Base-by-base conservation (phyloP, 1,140 invertebrate species). In the Temnothorax nylanderi region DNA sequence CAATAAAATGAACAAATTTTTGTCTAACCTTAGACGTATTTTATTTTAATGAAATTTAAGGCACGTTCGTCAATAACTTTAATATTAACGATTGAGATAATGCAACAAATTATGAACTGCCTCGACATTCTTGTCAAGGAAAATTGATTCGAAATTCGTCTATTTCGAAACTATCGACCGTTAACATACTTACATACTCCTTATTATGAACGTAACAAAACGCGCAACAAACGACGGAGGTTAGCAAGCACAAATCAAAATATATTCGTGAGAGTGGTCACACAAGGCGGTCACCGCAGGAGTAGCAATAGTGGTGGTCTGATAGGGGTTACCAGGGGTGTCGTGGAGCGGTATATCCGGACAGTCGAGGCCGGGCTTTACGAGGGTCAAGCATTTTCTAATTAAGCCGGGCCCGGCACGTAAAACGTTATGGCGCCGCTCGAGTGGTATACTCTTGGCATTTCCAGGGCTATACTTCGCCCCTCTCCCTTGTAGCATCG, bases 381-480 rank as follows among this genome's bases (percentile, higher is more conserved):
- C 87, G 90, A 92, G 88, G 90, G 91, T 92, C 91, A 92, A 92
- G 92, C 89, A 93, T 93, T 93, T 92, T 92, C 92, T 93, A 92
- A 92, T 93, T 92, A 93, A 92, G 91, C 86, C 90, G 80, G 88
- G 87, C 87, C 88, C 85, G 32, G 26, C 80, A 67, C 92, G 90
- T 93, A 93, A 93, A 92, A 92, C 86, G 89, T 89, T 90, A 89
- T 85, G 87, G 75, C 87, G 64, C 49, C 75, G 91, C 74, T 86
- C 67, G 80, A 87, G 78, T 84, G 71, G 65, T 69, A 69, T 72
- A 47, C 71, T 72, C 87, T 81, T 56, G 82, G 71, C 64, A 77
- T 77, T 87, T 87, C 88, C 62, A 81, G 58, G 44, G 64, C 60
- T 67, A 34, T 21, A 54, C 80, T 85, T 44, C 47, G n/a, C 49